phyloP scores from a whole-genome alignment of 2,113 vertebrate genomes.

The Coturnix japonica region DNA sequence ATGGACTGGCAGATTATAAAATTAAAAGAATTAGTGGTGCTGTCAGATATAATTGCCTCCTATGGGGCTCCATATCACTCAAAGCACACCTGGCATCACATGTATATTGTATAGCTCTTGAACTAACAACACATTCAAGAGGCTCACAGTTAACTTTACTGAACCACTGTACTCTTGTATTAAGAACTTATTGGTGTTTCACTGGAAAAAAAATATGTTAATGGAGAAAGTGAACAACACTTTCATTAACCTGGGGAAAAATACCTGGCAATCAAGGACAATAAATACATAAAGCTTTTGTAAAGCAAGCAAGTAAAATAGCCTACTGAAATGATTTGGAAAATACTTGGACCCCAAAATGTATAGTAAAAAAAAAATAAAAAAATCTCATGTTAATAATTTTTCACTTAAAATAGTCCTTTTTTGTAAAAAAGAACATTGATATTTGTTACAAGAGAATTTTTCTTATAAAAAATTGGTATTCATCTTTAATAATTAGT shows the following conservation, averaged over 20 bases:
- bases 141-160: not conserved
- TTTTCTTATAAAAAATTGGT: not conserved
- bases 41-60: not conserved
- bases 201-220: not conserved
- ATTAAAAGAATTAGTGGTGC: not conserved
- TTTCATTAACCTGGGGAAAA: not conserved
- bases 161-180: accelerated
- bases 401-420: not conserved
- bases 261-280: not conserved
- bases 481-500: not conserved
- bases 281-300: not conserved
- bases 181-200: not conserved
- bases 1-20: not conserved
- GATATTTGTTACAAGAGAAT: not conserved
- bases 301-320: not conserved
- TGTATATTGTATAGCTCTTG: not conserved
- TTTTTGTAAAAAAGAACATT: too few species aligned
- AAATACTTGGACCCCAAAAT: not conserved
- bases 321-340: not conserved
- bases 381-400: not conserved
- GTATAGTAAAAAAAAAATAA: not conserved
- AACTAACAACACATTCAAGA: not conserved
- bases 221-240: not conserved
- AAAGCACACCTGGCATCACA: not conserved
- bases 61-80: not conserved